Percentiles rank a stretch among this genome's conserved stretches.
phyloP scores from a whole-genome alignment of 2,888 invertebrate species.

The Apodemia zela region DNA sequence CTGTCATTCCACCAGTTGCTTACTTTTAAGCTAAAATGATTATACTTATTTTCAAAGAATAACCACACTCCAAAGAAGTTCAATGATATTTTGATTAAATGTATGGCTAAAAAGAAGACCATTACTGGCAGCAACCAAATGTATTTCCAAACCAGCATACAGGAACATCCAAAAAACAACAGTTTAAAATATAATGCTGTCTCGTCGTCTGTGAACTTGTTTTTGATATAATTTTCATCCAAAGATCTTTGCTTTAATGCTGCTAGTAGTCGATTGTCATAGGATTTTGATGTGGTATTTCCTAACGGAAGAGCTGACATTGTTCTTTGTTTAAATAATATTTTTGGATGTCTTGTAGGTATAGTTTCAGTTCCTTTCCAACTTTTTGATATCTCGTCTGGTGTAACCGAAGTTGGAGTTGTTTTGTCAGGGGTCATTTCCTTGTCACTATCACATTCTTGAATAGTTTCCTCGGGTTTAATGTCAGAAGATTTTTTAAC shows the following conservation, averaged over 20 bases:
- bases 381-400: conserved; percentile 49
- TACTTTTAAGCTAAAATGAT: conserved; percentile 56
- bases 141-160: conserved; percentile 93
- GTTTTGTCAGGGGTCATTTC: conserved; percentile 62
- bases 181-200: conserved; percentile 88
- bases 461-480: conserved; percentile 45
- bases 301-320: conserved; percentile 65
- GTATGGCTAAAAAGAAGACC: conserved; percentile 87
- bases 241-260: conserved; percentile 63
- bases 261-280: conserved; percentile 57
- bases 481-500: conserved; percentile 41
- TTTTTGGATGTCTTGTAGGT: conserved; percentile 62
- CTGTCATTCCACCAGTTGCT: conserved; percentile 83
- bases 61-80: conserved; percentile 75
- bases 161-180: conserved; percentile 89
- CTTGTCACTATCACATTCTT: conserved; percentile 48
- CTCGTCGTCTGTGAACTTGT: conserved; percentile 73
- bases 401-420: conserved; percentile 51
- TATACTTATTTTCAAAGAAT: conserved; percentile 67
- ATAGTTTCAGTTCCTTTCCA: conserved; percentile 42
- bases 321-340: conserved; percentile 68
- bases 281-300: conserved; percentile 45
- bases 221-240: conserved; percentile 68
- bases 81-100: conserved; percentile 78
- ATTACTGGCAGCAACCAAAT: conserved; percentile 90